phyloP scores from a whole-genome alignment of 2,113 vertebrate species.

The Periophthalmodon schlosseri region DNA sequence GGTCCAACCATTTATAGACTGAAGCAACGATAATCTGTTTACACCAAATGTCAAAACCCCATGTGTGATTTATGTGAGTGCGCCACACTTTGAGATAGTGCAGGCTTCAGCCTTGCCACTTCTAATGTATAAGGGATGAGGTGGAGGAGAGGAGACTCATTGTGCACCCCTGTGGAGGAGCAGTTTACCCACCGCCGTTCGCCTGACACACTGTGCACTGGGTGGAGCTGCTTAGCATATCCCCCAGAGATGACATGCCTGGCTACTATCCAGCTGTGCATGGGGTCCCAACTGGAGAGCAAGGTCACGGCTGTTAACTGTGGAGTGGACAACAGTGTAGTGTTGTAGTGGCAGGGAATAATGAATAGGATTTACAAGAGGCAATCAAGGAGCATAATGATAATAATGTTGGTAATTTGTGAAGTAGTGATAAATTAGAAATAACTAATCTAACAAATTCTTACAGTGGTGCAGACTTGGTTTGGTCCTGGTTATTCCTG shows the following conservation, averaged over 20 bases:
- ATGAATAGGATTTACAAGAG: conserved; percentile 20
- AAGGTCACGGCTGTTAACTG: conserved; percentile 38
- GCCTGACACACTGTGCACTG: conserved; percentile 40
- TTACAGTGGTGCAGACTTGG: background rate
- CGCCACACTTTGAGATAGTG: conserved; percentile 6
- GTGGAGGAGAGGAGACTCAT: conserved; percentile 25
- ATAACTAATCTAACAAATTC: background rate
- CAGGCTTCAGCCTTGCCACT: conserved; percentile 33
- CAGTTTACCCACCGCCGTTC: conserved; percentile 49
- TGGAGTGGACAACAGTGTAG: conserved; percentile 44
- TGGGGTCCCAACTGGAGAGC: conserved; percentile 12
- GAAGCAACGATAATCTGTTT: conserved; percentile 43
- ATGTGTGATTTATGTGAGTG: conserved; percentile 46
- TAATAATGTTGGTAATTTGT: background rate
- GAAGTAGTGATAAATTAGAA: too few relatives aligned
- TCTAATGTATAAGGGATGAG: conserved; percentile 57
- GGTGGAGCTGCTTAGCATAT: conserved; percentile 47
- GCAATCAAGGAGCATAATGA: background rate
- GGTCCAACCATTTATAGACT: conserved; percentile 1
- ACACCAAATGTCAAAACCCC: conserved; percentile 18
- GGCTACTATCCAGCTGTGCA: conserved; percentile 45
- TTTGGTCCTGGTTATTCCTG: too few relatives aligned
- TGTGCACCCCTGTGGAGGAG: conserved; percentile 44
- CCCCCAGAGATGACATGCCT: conserved; percentile 42
- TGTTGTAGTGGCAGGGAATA: conserved; percentile 18